A percentile compares a stretch with the other conserved stretches of the same genome.
These are phyloP conservation scores for Sebastes minor DNA, from an alignment of 2,797 vertebrate genomes.

Conservation along the genomic window DNA sequence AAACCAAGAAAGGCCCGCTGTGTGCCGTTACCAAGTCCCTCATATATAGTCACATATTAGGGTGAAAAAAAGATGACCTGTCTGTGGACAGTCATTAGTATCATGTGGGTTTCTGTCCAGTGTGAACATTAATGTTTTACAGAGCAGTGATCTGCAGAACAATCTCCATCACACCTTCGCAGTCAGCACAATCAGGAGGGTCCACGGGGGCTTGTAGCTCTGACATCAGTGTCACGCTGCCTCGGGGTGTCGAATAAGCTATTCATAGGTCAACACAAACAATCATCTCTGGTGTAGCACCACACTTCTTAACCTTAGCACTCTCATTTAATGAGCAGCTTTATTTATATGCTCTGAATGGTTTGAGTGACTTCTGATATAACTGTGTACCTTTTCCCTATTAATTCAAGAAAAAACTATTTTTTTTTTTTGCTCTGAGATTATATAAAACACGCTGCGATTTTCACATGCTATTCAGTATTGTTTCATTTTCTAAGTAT, in stretches of 20 bases:
- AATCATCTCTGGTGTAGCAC: neutral
- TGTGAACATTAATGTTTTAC: constrained; percentile 51
- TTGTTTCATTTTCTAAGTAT: neutral
- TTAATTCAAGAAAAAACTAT: neutral
- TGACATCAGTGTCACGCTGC: constrained; percentile 31
- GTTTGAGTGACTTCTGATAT: neutral
- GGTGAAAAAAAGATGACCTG: neutral
- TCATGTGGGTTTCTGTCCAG: constrained; percentile 31
- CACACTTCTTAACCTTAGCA: neutral
- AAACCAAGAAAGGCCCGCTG: neutral
- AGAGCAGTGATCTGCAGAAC: constrained; percentile 48
- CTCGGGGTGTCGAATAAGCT: neutral
- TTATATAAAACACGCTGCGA: neutral
- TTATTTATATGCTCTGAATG: neutral
- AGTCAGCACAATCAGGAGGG: constrained; percentile 57
- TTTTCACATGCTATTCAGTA: neutral
- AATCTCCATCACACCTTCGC: constrained; percentile 49
- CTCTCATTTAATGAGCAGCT: neutral
- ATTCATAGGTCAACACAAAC: constrained; percentile 38
- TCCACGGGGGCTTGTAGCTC: constrained; percentile 48
- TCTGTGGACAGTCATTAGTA: constrained; percentile 17
- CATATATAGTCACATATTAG: neutral
- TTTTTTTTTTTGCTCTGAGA: neutral
- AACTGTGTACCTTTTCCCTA: neutral
- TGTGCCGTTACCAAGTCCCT: neutral